These are phyloP conservation scores for Hypomecis punctinalis DNA, from an alignment of 2,888 invertebrate species.

Conservation along the genomic window DNA sequence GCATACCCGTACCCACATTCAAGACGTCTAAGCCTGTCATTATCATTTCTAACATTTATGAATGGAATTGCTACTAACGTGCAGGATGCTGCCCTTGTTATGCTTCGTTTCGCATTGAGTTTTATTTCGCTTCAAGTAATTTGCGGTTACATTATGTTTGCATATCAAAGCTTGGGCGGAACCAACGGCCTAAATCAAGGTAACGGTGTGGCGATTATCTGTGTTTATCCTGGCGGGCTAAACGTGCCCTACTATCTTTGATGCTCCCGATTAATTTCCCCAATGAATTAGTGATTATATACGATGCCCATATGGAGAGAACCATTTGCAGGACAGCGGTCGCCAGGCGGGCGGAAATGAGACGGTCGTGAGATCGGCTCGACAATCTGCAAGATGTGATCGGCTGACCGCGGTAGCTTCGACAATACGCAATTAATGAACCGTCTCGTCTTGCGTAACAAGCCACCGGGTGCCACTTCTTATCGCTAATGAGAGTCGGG, in stretches of 20 bases:
- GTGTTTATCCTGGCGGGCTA: conserved; percentile 72
- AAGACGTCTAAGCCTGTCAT: conserved; percentile 51
- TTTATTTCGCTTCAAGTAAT: not conserved
- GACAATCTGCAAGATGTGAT: conserved; percentile 62
- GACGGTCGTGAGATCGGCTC: conserved; percentile 62
- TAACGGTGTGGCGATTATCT: conserved; percentile 68
- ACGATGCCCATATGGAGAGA: conserved; percentile 56
- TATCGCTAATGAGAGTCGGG: conserved; percentile 71
- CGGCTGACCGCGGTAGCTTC: conserved; percentile 55
- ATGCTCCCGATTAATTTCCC: conserved; percentile 73
- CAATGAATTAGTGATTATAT: conserved; percentile 59
- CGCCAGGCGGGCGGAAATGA: conserved; percentile 58
- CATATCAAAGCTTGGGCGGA: conserved; percentile 51
- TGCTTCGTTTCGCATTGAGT: conserved; percentile 7
- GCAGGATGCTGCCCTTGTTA: conserved; percentile 43
- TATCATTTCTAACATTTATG: conserved; percentile 55
- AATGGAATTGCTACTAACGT: conserved; percentile 44
- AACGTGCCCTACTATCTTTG: conserved; percentile 68
- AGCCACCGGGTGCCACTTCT: conserved; percentile 63
- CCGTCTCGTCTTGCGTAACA: conserved; percentile 69
- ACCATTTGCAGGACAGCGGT: conserved; percentile 38
- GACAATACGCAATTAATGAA: conserved; percentile 79
- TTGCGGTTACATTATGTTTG: not conserved
- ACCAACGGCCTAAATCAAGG: conserved; percentile 65
- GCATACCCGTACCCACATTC: conserved; percentile 44